Evolutionary conservation across 2,113 vertebrate genomes (phyloP).

Genomic region (Marmota flaviventris): DNA sequence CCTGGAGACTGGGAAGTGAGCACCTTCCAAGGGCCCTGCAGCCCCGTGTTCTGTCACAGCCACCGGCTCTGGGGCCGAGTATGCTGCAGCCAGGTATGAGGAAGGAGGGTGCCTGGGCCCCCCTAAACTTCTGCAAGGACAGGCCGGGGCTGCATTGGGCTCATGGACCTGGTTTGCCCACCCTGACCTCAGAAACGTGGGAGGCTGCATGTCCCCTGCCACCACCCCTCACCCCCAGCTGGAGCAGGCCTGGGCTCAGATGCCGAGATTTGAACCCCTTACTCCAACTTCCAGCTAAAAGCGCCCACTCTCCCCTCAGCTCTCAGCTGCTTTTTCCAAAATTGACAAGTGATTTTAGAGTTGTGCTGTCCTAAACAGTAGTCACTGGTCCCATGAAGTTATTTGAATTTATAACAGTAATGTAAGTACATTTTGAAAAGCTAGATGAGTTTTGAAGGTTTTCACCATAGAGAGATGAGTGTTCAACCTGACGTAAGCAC

Average conservation of each 20-base stretch:
- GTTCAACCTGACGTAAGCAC: background rate
- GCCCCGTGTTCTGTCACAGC: background rate
- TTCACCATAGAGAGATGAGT: background rate
- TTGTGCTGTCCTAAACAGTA: accelerated
- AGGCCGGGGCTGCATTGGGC: accelerated
- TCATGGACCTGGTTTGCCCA: accelerated
- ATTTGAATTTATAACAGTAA: background rate
- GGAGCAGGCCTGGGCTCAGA: background rate
- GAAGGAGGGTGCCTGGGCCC: accelerated
- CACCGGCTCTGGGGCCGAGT: accelerated
- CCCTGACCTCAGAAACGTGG: background rate
- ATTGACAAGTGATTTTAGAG: background rate
- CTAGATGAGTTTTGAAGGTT: background rate
- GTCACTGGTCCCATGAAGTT: too few species aligned
- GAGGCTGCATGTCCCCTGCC: too few species aligned
- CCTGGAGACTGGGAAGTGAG: too few species aligned
- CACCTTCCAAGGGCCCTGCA: too few species aligned
- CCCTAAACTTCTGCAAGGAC: background rate
- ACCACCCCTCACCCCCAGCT: accelerated
- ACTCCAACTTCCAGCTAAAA: background rate
- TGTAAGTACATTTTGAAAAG: too few species aligned
- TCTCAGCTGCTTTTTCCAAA: background rate
- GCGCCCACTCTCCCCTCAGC: background rate
- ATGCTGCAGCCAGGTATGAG: background rate
- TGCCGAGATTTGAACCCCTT: accelerated